Evolutionary conservation across 2,113 vertebrate genomes (phyloP).

Genomic region (Festucalex cinctus): DNA sequence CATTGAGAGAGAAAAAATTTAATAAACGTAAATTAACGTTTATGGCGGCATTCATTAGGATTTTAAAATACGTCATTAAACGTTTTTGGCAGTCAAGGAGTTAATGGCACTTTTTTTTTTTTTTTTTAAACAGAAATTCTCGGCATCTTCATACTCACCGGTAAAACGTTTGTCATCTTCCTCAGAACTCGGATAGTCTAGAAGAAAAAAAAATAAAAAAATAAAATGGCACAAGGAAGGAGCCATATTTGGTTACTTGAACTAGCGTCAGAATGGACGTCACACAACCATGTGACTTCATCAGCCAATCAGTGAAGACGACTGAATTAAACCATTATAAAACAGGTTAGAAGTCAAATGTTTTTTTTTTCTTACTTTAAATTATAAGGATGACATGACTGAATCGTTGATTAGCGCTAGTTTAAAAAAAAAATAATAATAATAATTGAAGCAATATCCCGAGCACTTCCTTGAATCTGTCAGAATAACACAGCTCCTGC

Average conservation of each 20-base stretch:
- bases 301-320: neutral
- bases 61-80: too few species aligned
- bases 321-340: too few species aligned
- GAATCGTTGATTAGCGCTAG: neutral
- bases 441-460: too few species aligned
- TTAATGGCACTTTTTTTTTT: neutral
- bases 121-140: neutral
- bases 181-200: conserved; percentile 90
- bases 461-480: neutral
- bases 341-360: too few species aligned
- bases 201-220: conserved; percentile 13
- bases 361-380: neutral
- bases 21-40: too few species aligned
- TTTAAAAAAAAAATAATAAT: too few species aligned
- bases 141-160: conserved; percentile 72
- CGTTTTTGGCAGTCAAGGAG: too few species aligned
- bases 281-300: neutral
- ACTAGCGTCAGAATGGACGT: neutral
- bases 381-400: neutral
- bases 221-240: too few species aligned
- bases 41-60: too few species aligned
- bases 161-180: conserved; percentile 77
- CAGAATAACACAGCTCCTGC: neutral
- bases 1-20: too few species aligned
- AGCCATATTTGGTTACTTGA: neutral